Conservation (phyloP, 2,113 vertebrate genomes). For the Meriones unguiculatus region DNA sequence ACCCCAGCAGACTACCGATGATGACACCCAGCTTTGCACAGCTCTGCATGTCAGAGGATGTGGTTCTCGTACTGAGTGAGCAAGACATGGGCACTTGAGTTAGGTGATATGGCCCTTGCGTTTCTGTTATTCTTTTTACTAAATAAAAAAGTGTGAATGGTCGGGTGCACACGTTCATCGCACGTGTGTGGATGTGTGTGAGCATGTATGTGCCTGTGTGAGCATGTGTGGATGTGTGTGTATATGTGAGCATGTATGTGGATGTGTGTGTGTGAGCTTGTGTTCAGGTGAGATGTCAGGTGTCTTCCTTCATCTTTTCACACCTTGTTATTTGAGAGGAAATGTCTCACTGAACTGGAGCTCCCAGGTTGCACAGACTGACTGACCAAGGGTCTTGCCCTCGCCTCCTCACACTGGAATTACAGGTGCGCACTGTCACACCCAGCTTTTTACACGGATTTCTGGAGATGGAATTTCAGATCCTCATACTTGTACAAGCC, state of each 20-base stretch:
- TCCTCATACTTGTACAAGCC: background rate
- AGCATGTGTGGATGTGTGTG: background rate
- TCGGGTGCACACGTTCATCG: background rate
- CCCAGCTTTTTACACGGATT: background rate
- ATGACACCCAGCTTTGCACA: rapidly evolving
- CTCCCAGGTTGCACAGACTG: background rate
- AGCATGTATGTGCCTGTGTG: too few relatives aligned
- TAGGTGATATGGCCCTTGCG: background rate
- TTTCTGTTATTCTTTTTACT: background rate
- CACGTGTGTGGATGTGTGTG: too few relatives aligned
- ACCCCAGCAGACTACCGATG: rapidly evolving
- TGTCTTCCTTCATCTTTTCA: background rate
- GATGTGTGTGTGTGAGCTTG: background rate
- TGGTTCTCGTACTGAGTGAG: background rate
- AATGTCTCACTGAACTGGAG: background rate
- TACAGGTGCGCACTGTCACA: background rate
- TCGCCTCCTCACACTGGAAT: background rate
- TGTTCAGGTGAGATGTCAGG: background rate
- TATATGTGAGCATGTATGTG: background rate
- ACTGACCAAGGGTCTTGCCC: too few relatives aligned
- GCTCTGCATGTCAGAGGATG: too few relatives aligned
- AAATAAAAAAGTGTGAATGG: background rate
- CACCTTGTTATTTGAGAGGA: background rate
- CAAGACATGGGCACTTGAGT: background rate
- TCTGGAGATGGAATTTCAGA: background rate